phyloP scores from a whole-genome alignment of 2,888 invertebrate genomes.

The Luperina nickerlii region DNA sequence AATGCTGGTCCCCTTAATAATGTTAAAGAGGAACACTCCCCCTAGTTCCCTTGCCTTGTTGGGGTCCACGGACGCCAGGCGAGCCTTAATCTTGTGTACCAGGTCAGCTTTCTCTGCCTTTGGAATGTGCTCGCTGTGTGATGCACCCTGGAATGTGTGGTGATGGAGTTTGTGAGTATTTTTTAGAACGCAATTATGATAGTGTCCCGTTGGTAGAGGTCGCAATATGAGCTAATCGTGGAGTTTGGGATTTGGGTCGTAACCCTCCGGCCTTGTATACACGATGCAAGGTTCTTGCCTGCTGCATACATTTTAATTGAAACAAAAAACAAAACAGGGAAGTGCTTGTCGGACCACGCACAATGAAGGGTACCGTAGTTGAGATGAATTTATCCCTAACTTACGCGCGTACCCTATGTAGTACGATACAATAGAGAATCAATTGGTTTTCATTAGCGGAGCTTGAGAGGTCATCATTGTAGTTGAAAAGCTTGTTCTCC shows the following conservation, averaged over 20 bases:
- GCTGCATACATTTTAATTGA: neutral
- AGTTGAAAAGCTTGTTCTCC: too few relatives aligned
- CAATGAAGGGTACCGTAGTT: too few relatives aligned
- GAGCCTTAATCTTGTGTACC: conserved; percentile 80
- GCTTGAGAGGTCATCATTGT: too few relatives aligned
- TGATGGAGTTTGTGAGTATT: neutral
- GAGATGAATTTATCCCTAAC: too few relatives aligned
- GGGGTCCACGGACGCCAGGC: conserved; percentile 79
- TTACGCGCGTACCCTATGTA: too few relatives aligned
- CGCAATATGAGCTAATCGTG: neutral
- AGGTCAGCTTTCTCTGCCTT: conserved; percentile 77
- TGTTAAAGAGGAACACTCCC: conserved; percentile 87
- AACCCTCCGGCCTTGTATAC: neutral
- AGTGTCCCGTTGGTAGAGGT: neutral
- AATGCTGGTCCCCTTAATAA: conserved; percentile 84
- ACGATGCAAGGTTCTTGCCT: neutral
- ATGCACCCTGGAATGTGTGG: conserved; percentile 80
- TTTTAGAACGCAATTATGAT: neutral
- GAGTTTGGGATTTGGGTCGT: neutral
- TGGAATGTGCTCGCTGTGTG: conserved; percentile 78
- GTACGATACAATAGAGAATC: too few relatives aligned
- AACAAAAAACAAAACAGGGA: neutral
- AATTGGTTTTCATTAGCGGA: too few relatives aligned
- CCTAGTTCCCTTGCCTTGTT: conserved; percentile 82
- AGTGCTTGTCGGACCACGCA: too few relatives aligned